Conservation (phyloP, 30 jellyfish, hydroid and myxozoan genomes). For the Cassiopea andromeda region DNA sequence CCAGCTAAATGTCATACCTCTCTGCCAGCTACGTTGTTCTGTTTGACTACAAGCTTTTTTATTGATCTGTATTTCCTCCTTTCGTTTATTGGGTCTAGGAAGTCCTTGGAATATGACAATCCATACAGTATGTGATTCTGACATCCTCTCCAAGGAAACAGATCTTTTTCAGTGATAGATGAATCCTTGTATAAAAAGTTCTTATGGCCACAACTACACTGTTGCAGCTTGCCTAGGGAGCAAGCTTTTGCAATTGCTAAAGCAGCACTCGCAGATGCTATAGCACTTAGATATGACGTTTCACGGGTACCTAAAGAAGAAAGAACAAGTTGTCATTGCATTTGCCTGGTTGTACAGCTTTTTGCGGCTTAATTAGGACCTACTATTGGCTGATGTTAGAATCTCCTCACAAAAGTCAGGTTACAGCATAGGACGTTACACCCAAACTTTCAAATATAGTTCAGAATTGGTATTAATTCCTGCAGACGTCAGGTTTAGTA, state of each 20-base stretch:
- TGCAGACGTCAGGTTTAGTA: too few relatives aligned
- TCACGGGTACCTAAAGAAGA: conserved; percentile 66
- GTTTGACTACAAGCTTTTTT: conserved; percentile 61
- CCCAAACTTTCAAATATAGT: too few relatives aligned
- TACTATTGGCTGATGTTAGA: too few relatives aligned
- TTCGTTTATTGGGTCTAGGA: conserved; percentile 69
- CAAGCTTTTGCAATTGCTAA: conserved; percentile 72
- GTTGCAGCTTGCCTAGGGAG: conserved; percentile 55
- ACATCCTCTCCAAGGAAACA: conserved; percentile 75
- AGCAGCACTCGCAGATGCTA: conserved; percentile 86
- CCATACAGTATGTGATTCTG: conserved; percentile 56
- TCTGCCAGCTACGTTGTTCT: conserved; percentile 79
- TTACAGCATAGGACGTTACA: too few relatives aligned
- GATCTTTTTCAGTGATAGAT: conserved; percentile 20
- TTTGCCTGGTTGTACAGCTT: neutral
- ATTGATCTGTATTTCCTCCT: conserved; percentile 61
- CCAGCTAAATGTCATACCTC: conserved; percentile 43
- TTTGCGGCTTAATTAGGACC: neutral
- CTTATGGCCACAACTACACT: conserved; percentile 63
- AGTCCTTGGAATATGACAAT: conserved; percentile 58
- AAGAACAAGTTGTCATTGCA: neutral
- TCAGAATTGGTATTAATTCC: too few relatives aligned
- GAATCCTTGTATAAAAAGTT: conserved; percentile 47
- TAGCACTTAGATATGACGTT: conserved; percentile 72
- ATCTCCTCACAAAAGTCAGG: too few relatives aligned